A percentile compares a stretch with the other conserved stretches of the same genome.
phyloP scores from a whole-genome alignment of 2,888 invertebrate species.

The Diabrotica balteata region DNA sequence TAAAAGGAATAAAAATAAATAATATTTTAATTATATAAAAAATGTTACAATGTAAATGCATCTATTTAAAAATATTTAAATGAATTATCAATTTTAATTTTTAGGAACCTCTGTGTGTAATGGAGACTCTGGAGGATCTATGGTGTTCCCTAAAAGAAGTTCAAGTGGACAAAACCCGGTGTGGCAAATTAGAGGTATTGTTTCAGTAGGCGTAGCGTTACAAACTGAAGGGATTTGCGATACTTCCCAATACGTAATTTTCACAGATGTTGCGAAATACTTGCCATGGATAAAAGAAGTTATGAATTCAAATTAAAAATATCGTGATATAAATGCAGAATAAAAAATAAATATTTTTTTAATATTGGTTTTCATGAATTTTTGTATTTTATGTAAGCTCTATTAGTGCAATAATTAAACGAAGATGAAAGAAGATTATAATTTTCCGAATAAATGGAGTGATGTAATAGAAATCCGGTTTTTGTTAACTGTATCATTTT shows the following conservation, averaged over 20 bases:
- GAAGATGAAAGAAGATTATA: too few species aligned
- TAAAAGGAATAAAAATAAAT: too few species aligned
- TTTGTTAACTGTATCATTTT: too few species aligned
- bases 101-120: slow-evolving; percentile 64
- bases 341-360: neutral
- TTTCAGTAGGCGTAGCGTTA: slow-evolving; percentile 66
- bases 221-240: slow-evolving; percentile 68
- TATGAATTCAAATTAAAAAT: slow-evolving; percentile 19
- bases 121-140: slow-evolving; percentile 60
- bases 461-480: too few species aligned
- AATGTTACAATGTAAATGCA: too few species aligned
- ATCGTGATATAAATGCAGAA: slow-evolving; percentile 27
- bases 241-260: slow-evolving; percentile 67
- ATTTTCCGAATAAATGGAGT: too few species aligned
- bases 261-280: slow-evolving; percentile 68
- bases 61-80: too few species aligned
- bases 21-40: too few species aligned
- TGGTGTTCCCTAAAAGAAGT: slow-evolving; percentile 54
- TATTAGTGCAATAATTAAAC: too few species aligned
- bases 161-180: slow-evolving; percentile 43
- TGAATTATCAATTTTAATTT: slow-evolving; percentile 1
- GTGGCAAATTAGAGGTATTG: slow-evolving; percentile 62
- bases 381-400: too few species aligned
- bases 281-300: slow-evolving; percentile 45
- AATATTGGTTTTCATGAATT: too few species aligned